phyloP scores from a whole-genome alignment of 2,113 vertebrate species.

The Tichodroma muraria region DNA sequence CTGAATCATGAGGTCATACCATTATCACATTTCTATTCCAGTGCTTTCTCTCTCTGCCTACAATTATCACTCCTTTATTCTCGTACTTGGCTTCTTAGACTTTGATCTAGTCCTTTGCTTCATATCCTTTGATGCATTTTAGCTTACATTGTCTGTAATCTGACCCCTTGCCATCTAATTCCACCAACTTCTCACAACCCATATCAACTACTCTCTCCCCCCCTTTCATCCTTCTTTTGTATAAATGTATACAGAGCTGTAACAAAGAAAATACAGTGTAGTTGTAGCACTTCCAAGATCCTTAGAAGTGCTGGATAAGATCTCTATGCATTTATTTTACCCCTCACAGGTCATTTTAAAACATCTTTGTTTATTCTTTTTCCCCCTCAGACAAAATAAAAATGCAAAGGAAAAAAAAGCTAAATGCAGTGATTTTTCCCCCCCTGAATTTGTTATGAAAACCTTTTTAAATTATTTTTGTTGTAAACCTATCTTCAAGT shows the following conservation, averaged over 20 bases:
- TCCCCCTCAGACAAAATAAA: background rate
- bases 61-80: constrained; percentile 64
- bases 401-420: background rate
- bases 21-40: constrained; percentile 61
- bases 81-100: constrained; percentile 57
- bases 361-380: background rate
- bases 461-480: background rate
- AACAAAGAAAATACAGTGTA: constrained; percentile 68
- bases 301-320: constrained; percentile 42
- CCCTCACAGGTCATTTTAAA: background rate
- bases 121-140: constrained; percentile 65
- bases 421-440: background rate
- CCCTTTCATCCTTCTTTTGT: constrained; percentile 66
- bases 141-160: constrained; percentile 66
- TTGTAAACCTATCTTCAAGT: constrained; percentile 28
- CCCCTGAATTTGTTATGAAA: background rate
- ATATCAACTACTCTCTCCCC: constrained; percentile 35
- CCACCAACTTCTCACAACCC: constrained; percentile 47
- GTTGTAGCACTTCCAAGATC: constrained; percentile 24
- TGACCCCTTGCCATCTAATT: constrained; percentile 64
- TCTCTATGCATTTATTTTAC: constrained; percentile 3
- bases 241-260: constrained; percentile 52
- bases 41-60: constrained; percentile 31
- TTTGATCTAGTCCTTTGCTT: constrained; percentile 65
- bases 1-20: constrained; percentile 54